Conservation (phyloP, 2,888 invertebrate species). For the Halocaridina rubra region DNA sequence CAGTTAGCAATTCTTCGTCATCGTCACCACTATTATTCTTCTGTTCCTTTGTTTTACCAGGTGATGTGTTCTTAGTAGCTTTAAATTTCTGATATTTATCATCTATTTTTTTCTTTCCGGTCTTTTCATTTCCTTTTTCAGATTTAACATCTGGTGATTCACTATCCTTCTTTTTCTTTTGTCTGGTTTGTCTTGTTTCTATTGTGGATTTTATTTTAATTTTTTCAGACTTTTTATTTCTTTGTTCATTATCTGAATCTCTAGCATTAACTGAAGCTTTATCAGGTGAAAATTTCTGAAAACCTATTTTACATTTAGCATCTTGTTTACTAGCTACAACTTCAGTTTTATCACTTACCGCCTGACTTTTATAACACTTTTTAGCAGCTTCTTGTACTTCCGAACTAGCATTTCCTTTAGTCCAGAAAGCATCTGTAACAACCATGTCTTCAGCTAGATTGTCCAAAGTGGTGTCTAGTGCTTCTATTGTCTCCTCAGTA, state of each 20-base stretch:
- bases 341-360: neutral
- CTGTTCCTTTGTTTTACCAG: neutral
- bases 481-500: conserved; percentile 36
- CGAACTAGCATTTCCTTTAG: neutral
- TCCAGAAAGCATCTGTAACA: conserved; percentile 18
- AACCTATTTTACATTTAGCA: neutral
- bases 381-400: no score
- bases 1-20: conserved; percentile 30
- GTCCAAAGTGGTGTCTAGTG: conserved; percentile 28
- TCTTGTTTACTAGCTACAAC: neutral
- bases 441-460: conserved; percentile 46
- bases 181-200: neutral
- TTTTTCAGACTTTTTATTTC: neutral
- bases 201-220: neutral
- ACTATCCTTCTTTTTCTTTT: neutral
- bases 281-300: no score
- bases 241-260: neutral
- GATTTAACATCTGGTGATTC: no score
- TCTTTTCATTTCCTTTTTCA: no score
- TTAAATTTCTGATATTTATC: neutral
- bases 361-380: neutral
- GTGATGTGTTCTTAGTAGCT: neutral
- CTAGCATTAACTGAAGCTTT: neutral
- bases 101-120: neutral
- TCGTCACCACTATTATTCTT: neutral